Conservation (phyloP, 2,888 invertebrate species). For the Ormyrus rosae region DNA sequence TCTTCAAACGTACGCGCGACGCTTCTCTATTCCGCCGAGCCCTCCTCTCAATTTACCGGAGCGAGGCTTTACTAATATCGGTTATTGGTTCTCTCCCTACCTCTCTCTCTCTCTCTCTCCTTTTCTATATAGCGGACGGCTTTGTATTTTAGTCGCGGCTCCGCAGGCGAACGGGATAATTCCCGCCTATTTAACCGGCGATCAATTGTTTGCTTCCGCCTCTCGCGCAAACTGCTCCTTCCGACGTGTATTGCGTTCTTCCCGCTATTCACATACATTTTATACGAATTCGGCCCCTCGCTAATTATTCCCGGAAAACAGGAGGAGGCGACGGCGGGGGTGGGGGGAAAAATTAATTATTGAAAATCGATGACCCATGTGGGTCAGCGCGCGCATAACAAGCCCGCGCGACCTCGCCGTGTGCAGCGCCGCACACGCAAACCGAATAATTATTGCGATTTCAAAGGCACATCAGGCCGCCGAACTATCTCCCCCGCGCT, state of each 20-base stretch:
- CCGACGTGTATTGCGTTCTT: not conserved
- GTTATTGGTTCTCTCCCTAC: slow-evolving; percentile 43
- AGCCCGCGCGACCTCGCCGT: no score
- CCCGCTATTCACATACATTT: not conserved
- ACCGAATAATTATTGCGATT: slow-evolving; percentile 51
- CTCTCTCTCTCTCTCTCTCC: not conserved
- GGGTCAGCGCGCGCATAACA: slow-evolving; percentile 25
- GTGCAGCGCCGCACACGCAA: not conserved
- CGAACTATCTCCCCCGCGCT: not conserved
- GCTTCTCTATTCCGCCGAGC: slow-evolving; percentile 21
- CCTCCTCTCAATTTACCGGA: slow-evolving; percentile 49
- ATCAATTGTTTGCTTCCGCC: slow-evolving; percentile 12
- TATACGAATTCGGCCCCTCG: not conserved
- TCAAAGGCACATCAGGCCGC: slow-evolving; percentile 1
- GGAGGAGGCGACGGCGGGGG: not conserved
- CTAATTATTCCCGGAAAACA: slow-evolving; percentile 36
- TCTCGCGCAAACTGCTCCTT: not conserved
- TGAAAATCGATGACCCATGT: slow-evolving; percentile 51
- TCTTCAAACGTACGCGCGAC: slow-evolving; percentile 51
- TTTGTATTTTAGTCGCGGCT: slow-evolving; percentile 15
- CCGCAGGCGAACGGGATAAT: slow-evolving; percentile 2
- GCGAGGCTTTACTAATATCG: slow-evolving; percentile 52
- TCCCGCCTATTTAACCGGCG: not conserved
- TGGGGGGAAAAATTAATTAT: slow-evolving; percentile 47
- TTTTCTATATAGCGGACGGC: not conserved